A percentile compares a stretch with the other conserved stretches of the same genome.
These are phyloP conservation scores for Sylvietta virens DNA, from an alignment of 2,113 vertebrate species.

Conservation along the genomic window DNA sequence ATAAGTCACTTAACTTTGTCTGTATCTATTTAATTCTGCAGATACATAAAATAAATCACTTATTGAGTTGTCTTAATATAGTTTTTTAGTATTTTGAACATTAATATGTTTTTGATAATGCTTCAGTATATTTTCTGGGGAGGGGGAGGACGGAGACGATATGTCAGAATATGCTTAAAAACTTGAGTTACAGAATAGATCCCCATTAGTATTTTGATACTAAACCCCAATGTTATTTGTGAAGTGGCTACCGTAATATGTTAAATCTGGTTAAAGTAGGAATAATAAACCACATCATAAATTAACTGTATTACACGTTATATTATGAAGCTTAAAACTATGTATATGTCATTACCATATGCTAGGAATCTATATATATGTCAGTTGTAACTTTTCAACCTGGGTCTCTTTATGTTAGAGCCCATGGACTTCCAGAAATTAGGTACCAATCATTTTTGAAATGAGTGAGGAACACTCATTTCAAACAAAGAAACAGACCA, in stretches of 20 bases:
- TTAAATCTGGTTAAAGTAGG: not conserved
- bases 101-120: not conserved
- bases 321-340: not conserved
- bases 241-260: not conserved
- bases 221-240: not conserved
- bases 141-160: accelerated
- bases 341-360: not conserved
- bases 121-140: not conserved
- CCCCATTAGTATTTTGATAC: not conserved
- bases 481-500: not conserved
- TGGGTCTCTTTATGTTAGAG: not conserved
- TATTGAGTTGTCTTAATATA: not conserved
- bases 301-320: not conserved
- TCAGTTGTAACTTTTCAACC: not conserved
- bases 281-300: not conserved
- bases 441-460: not conserved
- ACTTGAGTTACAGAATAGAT: not conserved
- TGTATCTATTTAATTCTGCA: not conserved
- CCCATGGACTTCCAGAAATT: not conserved
- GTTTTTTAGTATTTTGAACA: not conserved
- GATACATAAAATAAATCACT: not conserved
- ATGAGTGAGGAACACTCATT: not conserved
- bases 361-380: not conserved
- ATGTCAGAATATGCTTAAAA: not conserved
- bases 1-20: not conserved